A percentile compares a stretch with the other conserved stretches of the same genome.
These are phyloP conservation scores for Cyaniris semiargus DNA, from an alignment of 2,888 invertebrate genomes.

Conservation along the genomic window DNA sequence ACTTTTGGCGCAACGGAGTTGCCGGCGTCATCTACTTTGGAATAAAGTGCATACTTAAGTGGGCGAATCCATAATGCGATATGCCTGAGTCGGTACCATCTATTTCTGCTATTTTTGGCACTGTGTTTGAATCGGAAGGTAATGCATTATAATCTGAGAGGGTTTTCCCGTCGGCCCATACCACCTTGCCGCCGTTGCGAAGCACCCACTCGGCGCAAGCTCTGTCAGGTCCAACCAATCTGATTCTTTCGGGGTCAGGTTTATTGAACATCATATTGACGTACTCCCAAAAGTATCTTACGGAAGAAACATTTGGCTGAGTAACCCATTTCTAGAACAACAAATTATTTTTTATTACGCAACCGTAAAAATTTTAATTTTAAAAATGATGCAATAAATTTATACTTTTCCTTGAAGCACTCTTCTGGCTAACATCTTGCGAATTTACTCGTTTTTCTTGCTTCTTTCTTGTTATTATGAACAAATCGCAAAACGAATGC, in stretches of 20 bases:
- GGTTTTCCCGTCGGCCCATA: conserved; percentile 82
- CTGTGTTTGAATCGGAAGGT: conserved; percentile 77
- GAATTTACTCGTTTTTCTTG: not conserved
- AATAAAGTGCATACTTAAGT: conserved; percentile 81
- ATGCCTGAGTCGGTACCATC: conserved; percentile 91
- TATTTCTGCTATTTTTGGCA: conserved; percentile 82
- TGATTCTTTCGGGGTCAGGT: conserved; percentile 84
- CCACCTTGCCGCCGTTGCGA: conserved; percentile 91
- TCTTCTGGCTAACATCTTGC: conserved; percentile 20
- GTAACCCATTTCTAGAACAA: conserved; percentile 35
- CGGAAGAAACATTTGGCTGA: conserved; percentile 36
- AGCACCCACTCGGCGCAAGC: conserved; percentile 98
- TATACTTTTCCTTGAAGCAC: conserved; percentile 15
- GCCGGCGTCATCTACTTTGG: too few species aligned
- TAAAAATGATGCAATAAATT: not conserved
- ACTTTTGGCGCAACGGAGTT: too few species aligned
- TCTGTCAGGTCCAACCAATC: conserved; percentile 90
- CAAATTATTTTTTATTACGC: not conserved
- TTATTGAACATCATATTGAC: conserved; percentile 84
- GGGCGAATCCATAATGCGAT: conserved; percentile 90
- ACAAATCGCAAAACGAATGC: too few species aligned
- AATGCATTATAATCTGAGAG: conserved; percentile 87
- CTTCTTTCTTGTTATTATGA: too few species aligned
- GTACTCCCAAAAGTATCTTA: conserved; percentile 73
- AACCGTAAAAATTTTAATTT: not conserved